Evolutionary conservation across 2,113 vertebrate genomes (phyloP).

Genomic region (Amia ocellicauda): DNA sequence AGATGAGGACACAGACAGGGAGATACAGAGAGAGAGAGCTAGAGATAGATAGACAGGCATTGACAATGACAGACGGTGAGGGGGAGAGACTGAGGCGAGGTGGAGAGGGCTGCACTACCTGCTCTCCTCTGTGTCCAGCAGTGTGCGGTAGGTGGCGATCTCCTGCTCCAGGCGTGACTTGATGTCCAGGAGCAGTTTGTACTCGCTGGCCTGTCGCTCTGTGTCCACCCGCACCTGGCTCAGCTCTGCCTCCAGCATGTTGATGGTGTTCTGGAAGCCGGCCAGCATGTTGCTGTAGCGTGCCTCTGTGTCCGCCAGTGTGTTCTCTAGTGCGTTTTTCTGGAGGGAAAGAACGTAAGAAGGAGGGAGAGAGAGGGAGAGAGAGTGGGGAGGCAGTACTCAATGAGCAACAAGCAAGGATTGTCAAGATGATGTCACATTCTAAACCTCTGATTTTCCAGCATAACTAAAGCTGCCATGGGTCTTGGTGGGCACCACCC

Average conservation of each 20-base stretch:
- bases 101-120: no score
- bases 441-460: background rate
- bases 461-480: no score
- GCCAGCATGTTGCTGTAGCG: constrained; percentile 62
- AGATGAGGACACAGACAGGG: no score
- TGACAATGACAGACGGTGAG: no score
- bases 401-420: constrained; percentile 27
- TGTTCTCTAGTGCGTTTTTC: constrained; percentile 69
- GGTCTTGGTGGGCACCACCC: no score
- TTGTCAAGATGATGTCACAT: constrained; percentile 4
- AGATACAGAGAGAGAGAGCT: no score
- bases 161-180: constrained; percentile 72
- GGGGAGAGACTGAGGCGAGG: no score
- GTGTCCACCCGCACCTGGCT: constrained; percentile 57
- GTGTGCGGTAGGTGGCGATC: constrained; percentile 69
- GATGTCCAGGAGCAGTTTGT: constrained; percentile 65
- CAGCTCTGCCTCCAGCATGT: constrained; percentile 61
- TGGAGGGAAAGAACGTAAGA: no score
- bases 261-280: constrained; percentile 61
- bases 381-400: background rate
- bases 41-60: no score
- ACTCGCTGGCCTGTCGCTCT: constrained; percentile 64
- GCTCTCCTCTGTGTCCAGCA: constrained; percentile 67
- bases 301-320: constrained; percentile 61
- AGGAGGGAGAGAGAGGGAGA: background rate